Evolutionary conservation across 2,797 vertebrate species (phyloP).

Genomic region (Coregonus ussuriensis): DNA sequence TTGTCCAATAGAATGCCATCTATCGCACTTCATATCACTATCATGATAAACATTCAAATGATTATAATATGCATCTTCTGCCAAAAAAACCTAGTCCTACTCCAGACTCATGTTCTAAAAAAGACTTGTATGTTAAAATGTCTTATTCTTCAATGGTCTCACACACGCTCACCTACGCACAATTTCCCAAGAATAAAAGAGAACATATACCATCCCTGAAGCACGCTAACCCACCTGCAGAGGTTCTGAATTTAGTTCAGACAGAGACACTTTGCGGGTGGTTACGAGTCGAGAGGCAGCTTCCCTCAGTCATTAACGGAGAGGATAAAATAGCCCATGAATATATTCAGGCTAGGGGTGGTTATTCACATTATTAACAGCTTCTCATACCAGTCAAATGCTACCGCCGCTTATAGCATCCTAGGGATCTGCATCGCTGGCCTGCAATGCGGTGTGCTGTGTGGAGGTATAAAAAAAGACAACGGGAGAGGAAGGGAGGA

Average conservation of each 20-base stretch:
- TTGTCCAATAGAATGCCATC: too few relatives aligned
- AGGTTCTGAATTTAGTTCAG: slow-evolving; percentile 21
- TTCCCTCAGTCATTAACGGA: neutral
- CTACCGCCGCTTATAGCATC: slow-evolving; percentile 8
- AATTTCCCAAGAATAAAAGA: neutral
- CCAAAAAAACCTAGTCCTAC: too few relatives aligned
- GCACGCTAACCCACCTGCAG: neutral
- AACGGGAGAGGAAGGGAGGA: neutral
- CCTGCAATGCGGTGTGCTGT: neutral
- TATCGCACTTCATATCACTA: too few relatives aligned
- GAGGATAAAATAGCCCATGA: neutral
- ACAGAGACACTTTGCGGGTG: slow-evolving; percentile 2
- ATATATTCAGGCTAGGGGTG: neutral
- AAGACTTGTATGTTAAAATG: too few relatives aligned
- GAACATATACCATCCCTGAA: neutral
- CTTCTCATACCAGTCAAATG: slow-evolving; percentile 18
- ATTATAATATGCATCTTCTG: too few relatives aligned
- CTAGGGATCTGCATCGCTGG: neutral
- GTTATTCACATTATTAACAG: slow-evolving; percentile 16
- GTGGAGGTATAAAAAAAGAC: neutral
- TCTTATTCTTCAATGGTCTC: too few relatives aligned
- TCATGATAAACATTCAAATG: too few relatives aligned
- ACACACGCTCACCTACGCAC: neutral
- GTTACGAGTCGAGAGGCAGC: neutral
- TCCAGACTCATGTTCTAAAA: too few relatives aligned